Evolutionary conservation across 2,113 vertebrate species (phyloP).

Genomic region (Anas platyrhynchos): DNA sequence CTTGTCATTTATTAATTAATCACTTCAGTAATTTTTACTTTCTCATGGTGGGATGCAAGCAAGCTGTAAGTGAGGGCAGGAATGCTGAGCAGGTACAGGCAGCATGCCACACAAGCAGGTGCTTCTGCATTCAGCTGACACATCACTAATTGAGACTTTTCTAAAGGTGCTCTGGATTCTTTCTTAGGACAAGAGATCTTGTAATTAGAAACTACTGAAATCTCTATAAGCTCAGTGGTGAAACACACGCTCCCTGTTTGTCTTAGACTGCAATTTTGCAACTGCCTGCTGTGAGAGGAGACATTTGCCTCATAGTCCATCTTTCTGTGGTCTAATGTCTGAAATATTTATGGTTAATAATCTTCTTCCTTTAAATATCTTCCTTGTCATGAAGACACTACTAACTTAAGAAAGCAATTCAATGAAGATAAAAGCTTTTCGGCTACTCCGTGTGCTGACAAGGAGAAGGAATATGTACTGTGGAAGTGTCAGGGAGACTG

Average conservation of each 20-base stretch:
- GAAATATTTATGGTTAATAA: neutral
- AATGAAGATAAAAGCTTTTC: neutral
- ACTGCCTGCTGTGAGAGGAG: neutral
- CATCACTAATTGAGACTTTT: neutral
- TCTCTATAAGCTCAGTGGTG: neutral
- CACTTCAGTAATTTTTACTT: neutral
- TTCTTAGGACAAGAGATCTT: neutral
- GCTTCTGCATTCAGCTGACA: neutral
- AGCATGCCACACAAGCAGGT: neutral
- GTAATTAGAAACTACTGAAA: neutral
- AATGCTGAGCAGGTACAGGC: neutral
- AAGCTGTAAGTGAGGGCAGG: neutral
- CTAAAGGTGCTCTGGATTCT: neutral
- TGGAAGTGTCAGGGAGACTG: neutral
- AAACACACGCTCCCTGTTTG: neutral
- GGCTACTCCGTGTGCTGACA: neutral
- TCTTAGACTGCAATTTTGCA: neutral
- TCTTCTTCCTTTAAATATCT: neutral
- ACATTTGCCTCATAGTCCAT: neutral
- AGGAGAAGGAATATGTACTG: neutral
- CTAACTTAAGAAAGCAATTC: neutral
- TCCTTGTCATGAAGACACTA: neutral
- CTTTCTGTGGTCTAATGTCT: neutral
- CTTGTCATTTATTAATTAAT: neutral
- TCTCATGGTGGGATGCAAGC: fast-evolving